Percentiles rank a stretch among this genome's conserved stretches.
phyloP scores from a whole-genome alignment of 1,140 invertebrate genomes.

The Babylonia areolata region DNA sequence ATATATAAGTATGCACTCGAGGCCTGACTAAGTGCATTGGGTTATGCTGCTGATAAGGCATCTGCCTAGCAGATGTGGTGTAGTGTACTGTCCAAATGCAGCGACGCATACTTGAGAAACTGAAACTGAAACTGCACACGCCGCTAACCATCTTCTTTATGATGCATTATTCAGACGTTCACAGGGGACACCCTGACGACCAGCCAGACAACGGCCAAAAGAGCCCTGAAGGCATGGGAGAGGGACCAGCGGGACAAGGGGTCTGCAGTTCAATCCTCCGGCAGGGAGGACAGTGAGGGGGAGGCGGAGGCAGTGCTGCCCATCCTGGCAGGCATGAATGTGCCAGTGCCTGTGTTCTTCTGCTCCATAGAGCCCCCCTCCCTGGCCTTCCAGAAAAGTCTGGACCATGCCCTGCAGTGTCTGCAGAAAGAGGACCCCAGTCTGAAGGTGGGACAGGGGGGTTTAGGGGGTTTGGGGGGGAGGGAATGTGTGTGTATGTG shows the following conservation, averaged over 20 bases:
- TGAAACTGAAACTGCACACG: too few species aligned
- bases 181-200: conserved; percentile 91
- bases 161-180: conserved; percentile 81
- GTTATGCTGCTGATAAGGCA: too few species aligned
- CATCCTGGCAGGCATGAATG: conserved; percentile 81
- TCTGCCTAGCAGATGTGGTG: too few species aligned
- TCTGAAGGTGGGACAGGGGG: conserved; percentile 82
- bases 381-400: conserved; percentile 82
- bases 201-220: conserved; percentile 77
- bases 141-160: too few species aligned
- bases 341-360: conserved; percentile 97
- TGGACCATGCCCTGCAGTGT: conserved; percentile 91
- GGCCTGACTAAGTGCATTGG: too few species aligned
- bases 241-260: conserved; percentile 17
- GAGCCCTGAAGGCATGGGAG: conserved; percentile 55
- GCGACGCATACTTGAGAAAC: too few species aligned
- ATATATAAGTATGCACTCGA: too few species aligned
- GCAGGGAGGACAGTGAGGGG: conserved; percentile 40
- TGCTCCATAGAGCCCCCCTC: conserved; percentile 97
- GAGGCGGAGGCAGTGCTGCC: conserved; percentile 48
- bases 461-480: background rate
- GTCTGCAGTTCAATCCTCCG: conserved; percentile 1
- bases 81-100: too few species aligned
- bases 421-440: conserved; percentile 96
- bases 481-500: too few species aligned